Percentiles rank a stretch among this genome's conserved stretches.
These are phyloP conservation scores for Microplitis demolitor DNA, from an alignment of 1,140 invertebrate species.

Conservation along the genomic window DNA sequence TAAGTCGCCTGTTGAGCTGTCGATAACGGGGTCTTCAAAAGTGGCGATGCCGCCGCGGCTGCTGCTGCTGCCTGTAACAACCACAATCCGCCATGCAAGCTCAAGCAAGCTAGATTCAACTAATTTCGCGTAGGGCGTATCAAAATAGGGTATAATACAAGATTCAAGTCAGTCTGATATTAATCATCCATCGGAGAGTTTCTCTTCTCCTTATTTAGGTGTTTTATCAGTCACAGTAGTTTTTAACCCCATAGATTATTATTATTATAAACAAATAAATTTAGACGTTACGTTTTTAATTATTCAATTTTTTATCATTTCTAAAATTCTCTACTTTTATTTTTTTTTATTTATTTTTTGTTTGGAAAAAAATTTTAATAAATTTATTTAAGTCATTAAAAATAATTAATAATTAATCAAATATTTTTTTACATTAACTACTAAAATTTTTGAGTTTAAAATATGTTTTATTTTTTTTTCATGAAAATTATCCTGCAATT, in stretches of 20 bases:
- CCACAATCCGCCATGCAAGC: constrained; percentile 64
- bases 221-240: constrained; percentile 28
- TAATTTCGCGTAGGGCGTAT: constrained; percentile 37
- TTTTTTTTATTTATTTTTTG: too few relatives aligned
- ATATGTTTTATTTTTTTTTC: too few relatives aligned
- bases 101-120: constrained; percentile 48
- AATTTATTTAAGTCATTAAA: too few relatives aligned
- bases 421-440: too few relatives aligned
- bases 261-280: too few relatives aligned
- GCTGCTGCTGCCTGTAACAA: constrained; percentile 66
- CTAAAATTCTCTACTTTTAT: too few relatives aligned
- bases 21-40: constrained; percentile 72
- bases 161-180: constrained; percentile 21
- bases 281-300: too few relatives aligned
- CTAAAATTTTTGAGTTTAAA: too few relatives aligned
- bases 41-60: constrained; percentile 74
- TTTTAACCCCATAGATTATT: neutral
- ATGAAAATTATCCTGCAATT: too few relatives aligned
- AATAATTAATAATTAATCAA: too few relatives aligned
- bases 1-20: constrained; percentile 76
- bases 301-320: too few relatives aligned
- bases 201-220: constrained; percentile 27
- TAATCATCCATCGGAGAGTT: constrained; percentile 32
- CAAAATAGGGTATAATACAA: neutral
- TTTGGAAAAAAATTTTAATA: too few relatives aligned